Evolutionary conservation across 1,140 invertebrate genomes (phyloP).

Genomic region (Dryas iulia): DNA sequence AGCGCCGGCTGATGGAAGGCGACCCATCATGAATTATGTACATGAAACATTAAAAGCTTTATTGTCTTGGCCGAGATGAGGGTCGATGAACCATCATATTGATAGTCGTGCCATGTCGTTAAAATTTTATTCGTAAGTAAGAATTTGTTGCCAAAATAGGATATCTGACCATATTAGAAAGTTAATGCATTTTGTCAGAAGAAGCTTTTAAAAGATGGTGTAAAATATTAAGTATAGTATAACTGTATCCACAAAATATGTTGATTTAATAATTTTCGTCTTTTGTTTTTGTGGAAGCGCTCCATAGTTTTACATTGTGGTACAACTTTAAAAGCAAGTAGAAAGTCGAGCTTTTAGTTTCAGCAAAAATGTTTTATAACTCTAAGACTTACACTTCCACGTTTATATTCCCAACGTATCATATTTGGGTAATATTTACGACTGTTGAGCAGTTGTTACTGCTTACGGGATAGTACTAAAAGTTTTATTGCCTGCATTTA

Average conservation of each 20-base stretch:
- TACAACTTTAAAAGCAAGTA: neutral
- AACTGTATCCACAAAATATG: neutral
- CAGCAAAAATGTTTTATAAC: conserved; percentile 20
- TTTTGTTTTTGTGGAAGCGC: neutral
- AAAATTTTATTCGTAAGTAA: conserved; percentile 11
- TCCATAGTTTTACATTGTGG: conserved; percentile 3
- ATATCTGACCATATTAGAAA: neutral
- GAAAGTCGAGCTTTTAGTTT: neutral
- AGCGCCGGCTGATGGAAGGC: conserved; percentile 44
- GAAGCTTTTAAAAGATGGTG: neutral
- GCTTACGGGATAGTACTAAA: conserved; percentile 42
- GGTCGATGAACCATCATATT: conserved; percentile 35
- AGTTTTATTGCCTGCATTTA: conserved; percentile 55
- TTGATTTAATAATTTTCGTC: neutral
- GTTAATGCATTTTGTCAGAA: neutral
- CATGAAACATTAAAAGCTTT: conserved; percentile 49
- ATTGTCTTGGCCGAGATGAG: conserved; percentile 44
- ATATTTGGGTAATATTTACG: conserved; percentile 59
- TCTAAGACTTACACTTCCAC: conserved; percentile 22
- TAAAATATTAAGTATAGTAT: neutral
- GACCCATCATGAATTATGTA: conserved; percentile 65
- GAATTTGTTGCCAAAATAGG: conserved; percentile 5
- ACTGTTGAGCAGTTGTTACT: conserved; percentile 41
- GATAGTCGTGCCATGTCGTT: conserved; percentile 5
- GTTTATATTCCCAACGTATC: conserved; percentile 37